Evolutionary conservation across 64 coral and sea anemone species (phyloP), one percentile per base, ranked within the genome.

Genomic region (Dendrophyllia cribrosa): DNA sequence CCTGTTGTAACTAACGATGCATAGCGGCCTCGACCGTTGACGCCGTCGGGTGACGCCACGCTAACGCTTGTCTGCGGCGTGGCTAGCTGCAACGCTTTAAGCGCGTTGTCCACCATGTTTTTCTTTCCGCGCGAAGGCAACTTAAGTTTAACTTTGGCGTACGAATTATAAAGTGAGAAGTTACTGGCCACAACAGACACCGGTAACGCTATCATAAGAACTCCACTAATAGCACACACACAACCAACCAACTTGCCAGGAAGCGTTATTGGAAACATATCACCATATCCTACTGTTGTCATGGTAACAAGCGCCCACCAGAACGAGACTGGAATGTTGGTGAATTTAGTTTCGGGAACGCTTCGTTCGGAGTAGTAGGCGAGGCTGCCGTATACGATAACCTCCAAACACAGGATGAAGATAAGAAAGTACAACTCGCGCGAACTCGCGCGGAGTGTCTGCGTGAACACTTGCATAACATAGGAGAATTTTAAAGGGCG

Each of bases 281-380:
- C 97, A 7, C 94, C 97, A 70, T 99, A 99, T 13, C 97, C 97
- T 9, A 99, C 97, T 7, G 97, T 99, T 73, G 97, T 99, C 97
- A 99, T 99, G 83, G 97, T 99, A 86, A 99, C 97, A 7, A 99
- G 70, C 6, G 97, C 91, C 83, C 95, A 99, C 97, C 97, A 99
- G 70, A 99, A 99, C 45, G 97, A 87, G 43, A 77, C 88, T 16
- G 97, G 97, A 64, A 99, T 99, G 45, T 76, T 96, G 12, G 91
- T 83, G 51, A 96, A 99, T 53, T 90, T 59, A 20, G 96, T 79
- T 49, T 88, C 68, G 25, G 78, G 15, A 0, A 77, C 65, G 51
- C 79, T 85, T 9, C 96, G 89, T 83, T 99, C 97, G 25, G 94
- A 92, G 76, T 93, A 99, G 55, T 96, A 99, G 7, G 91, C 94